Evolutionary conservation across 2,797 vertebrate species (phyloP), one percentile per base, ranked within the genome.

Genomic region (Notolepis coatsorum): DNA sequence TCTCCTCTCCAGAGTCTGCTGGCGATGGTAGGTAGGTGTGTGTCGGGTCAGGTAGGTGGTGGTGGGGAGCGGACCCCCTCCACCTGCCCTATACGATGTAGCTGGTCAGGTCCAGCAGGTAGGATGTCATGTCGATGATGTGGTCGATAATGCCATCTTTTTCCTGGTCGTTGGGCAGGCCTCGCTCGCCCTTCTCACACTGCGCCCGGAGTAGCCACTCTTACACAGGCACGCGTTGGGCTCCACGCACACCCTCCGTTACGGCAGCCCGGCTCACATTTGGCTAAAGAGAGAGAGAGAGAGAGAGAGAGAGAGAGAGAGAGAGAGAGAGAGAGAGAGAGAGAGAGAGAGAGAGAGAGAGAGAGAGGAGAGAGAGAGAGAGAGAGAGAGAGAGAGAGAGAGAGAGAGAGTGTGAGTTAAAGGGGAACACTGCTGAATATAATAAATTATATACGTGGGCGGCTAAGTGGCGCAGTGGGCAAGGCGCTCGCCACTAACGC

Each of bases 81-180:
- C 50, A 66, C 73, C n/a, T 73, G 54, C 70, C 80, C 95, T 98
- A 99, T 95, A 98, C 96, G 79, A 99, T 97, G 58, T 98, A 98
- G 92, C 95, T 96, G 86, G 96, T 98, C 86, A 99, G 94, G 86
- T 98, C 95, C 84, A 99, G 93, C 92, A 99, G 91, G 86, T 98
- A 99, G 65, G 97, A 97, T 69, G 97, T 98, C 95, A 99, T 96
- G 89, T 96, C 96, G 75, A 99, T 96, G 93, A 99, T 96, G 92
- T 97, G 96, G 90, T 96, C 97, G 80, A 99, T 91, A 86, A 99
- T 95, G 93, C 97, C 96, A 79, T 96, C 95, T 87, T 95, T 94
- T 84, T 95, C 92, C 85, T 95, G 83, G 74, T 91, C 91, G 1
- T 85, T 91, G 77, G 88, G 88, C 85, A 94, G 90, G 70, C 94